Conservation (phyloP, 1,140 invertebrate genomes). For the Armadillidium nasatum region DNA sequence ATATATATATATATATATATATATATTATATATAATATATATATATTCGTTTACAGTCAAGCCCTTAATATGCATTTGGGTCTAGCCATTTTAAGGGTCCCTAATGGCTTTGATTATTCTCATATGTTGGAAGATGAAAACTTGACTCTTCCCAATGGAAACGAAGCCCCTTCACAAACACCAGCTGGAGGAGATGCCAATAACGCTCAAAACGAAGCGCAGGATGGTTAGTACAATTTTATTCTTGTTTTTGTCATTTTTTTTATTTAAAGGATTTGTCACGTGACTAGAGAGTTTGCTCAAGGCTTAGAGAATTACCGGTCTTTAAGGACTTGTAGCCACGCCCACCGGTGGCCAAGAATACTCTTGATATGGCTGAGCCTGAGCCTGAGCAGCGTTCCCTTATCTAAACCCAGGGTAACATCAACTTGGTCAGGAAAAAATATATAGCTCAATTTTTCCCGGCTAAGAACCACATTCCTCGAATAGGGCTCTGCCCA, state of each 20-base stretch:
- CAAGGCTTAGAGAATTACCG: no score
- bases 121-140: conserved; percentile 52
- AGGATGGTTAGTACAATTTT: background rate
- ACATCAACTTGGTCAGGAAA: no score
- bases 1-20: background rate
- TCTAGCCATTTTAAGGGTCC: conserved; percentile 76
- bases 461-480: no score
- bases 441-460: no score
- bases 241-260: background rate
- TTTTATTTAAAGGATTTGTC: background rate
- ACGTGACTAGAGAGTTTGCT: no score
- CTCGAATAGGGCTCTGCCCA: no score
- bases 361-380: no score
- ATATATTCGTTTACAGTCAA: conserved; percentile 59
- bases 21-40: background rate
- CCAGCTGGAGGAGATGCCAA: background rate
- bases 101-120: conserved; percentile 74
- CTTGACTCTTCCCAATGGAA: conserved; percentile 31
- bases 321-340: no score
- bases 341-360: no score
- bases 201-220: conserved; percentile 22
- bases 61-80: conserved; percentile 88
- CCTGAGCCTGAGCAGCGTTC: no score
- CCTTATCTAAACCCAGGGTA: no score
- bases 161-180: conserved; percentile 21